Conservation (phyloP, 2,113 vertebrate species). For the Scomber japonicus region DNA sequence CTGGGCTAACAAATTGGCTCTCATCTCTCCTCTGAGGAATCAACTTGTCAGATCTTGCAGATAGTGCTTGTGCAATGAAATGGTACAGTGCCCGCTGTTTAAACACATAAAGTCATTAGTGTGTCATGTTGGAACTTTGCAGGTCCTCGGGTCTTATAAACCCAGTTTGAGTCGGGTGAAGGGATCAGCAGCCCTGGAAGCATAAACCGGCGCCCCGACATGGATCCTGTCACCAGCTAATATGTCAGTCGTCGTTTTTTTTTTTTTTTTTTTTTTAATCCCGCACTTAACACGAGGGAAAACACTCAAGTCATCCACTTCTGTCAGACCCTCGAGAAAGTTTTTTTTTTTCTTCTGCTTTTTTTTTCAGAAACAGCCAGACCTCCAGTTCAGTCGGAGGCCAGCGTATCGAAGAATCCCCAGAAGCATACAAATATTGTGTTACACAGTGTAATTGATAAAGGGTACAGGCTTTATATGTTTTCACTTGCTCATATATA, state of each 20-base stretch:
- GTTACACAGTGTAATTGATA: conserved; percentile 53
- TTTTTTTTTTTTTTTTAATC: conserved; percentile 22
- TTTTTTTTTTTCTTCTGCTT: not conserved
- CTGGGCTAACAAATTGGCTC: conserved; percentile 67
- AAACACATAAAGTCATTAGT: conserved; percentile 72
- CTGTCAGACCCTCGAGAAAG: conserved; percentile 27
- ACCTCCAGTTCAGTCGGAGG: conserved; percentile 33
- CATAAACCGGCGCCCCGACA: conserved; percentile 49
- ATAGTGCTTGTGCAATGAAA: conserved; percentile 61
- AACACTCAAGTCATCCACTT: conserved; percentile 52
- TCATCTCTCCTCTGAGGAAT: conserved; percentile 74
- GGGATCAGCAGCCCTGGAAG: conserved; percentile 55
- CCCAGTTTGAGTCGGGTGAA: conserved; percentile 24
- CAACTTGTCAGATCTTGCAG: conserved; percentile 74
- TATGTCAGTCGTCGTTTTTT: conserved; percentile 58
- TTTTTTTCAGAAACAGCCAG: conserved; percentile 31
- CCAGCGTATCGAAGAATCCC: conserved; percentile 39
- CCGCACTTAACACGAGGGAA: conserved; percentile 59
- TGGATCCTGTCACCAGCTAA: conserved; percentile 75
- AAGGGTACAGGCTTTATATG: conserved; percentile 29
- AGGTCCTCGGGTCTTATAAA: conserved; percentile 61
- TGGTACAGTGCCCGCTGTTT: conserved; percentile 54
- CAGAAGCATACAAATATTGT: conserved; percentile 51
- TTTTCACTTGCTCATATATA: conserved; percentile 43
- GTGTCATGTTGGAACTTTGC: conserved; percentile 54